Evolutionary conservation across 2,888 invertebrate genomes (phyloP), one percentile per base, ranked within the genome.

Genomic region (Emesis furor): DNA sequence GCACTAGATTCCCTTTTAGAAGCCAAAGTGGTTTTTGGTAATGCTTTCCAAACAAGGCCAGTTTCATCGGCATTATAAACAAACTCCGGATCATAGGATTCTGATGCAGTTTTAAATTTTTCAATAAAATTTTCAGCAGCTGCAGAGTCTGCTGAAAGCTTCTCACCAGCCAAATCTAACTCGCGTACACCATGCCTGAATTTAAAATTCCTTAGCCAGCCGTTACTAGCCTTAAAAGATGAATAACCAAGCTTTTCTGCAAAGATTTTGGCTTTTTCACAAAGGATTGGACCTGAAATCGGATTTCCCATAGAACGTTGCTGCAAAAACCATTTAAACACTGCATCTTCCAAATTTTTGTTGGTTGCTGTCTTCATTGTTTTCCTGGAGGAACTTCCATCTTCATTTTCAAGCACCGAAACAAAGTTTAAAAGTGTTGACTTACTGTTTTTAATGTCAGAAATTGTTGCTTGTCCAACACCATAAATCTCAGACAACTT

Each of bases 41-140:
- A 85, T 75, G 86, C 87, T 86, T 89, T 89, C 87, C 85, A 89
- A 89, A 81, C 79, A 84, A 88, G 87, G 74, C 89, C 88, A 75
- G 88, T 88, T 86, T 88, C 87, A 77, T 87, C 86, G 72, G 83
- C 85, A 76, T 83, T 81, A 35, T 83, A 85, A 55, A 86, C 78
- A 81, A 81, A 79, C 62, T 86, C 79, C 67, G 81, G 79, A 83
- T 76, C 85, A 77, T 85, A 82, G 74, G 71, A 74, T 81, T 83
- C 83, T 80, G 81, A 73, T 84, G 80, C 84, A 84, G 76, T 83
- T 87, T 87, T 84, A 79, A 86, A 84, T 86, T 88, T 87, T 74
- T 74, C 73, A 74, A 69, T 69, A 69, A 69, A 69, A 37, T 69
- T 69, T 69, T 24, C 24, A 24, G 24, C 24, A 24, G 24, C 24